A percentile compares a stretch with the other conserved stretches of the same genome.
Evolutionary conservation across 1,140 invertebrate genomes (phyloP).

Genomic region (Brachionus plicatilis): DNA sequence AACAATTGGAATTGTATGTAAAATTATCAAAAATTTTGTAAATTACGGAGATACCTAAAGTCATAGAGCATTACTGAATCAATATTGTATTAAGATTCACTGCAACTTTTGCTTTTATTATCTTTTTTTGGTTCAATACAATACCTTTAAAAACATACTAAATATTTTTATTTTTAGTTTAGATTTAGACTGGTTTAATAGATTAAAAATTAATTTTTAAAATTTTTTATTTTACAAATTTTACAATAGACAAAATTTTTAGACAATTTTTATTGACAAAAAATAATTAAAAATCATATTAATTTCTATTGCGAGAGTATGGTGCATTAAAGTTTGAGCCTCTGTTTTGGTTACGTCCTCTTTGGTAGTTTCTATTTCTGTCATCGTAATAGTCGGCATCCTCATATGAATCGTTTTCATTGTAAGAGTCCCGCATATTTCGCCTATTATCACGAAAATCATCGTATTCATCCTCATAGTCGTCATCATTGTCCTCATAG

Average conservation of each 20-base stretch:
- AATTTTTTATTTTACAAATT: slow-evolving; percentile 5
- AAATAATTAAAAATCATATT: not conserved
- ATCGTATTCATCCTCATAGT: not conserved
- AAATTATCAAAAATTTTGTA: too few species aligned
- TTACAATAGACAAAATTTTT: not conserved
- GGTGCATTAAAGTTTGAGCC: not conserved
- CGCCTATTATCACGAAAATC: not conserved
- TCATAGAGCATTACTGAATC: too few species aligned
- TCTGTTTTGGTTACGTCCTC: not conserved
- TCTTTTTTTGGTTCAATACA: too few species aligned
- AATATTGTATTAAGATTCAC: too few species aligned
- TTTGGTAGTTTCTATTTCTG: not conserved
- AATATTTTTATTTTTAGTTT: too few species aligned
- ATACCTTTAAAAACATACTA: too few species aligned
- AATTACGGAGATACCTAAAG: too few species aligned
- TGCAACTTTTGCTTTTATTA: too few species aligned
- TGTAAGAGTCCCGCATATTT: not conserved
- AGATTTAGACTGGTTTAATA: not conserved
- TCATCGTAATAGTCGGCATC: slow-evolving; percentile 10
- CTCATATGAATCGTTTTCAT: slow-evolving; percentile 1
- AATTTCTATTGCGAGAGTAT: slow-evolving; percentile 1
- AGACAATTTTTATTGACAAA: not conserved
- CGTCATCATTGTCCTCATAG: not conserved
- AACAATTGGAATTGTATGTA: too few species aligned
- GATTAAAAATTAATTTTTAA: not conserved